These are phyloP conservation scores for Myotis planiceps DNA, from an alignment of 2,797 vertebrate genomes.

Conservation along the genomic window DNA sequence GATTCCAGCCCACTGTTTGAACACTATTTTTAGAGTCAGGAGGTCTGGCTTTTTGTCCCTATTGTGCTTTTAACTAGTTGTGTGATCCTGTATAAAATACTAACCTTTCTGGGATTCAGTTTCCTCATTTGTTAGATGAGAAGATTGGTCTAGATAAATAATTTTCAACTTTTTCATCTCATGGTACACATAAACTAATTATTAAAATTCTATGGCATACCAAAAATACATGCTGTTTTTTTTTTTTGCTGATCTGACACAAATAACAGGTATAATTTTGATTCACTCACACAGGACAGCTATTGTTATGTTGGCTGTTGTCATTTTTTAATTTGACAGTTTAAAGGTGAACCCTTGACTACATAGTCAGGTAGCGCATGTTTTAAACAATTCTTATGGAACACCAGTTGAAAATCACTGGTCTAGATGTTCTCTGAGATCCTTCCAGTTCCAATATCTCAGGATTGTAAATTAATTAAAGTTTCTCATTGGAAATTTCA, in stretches of 20 bases:
- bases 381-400: not conserved
- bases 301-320: not conserved
- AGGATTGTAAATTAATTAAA: conserved; percentile 40
- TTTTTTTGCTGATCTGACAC: not conserved
- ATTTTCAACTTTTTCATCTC: not conserved
- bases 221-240: not conserved
- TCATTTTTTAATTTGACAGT: not conserved
- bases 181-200: not conserved
- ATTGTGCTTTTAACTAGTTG: not conserved
- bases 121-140: not conserved
- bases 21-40: not conserved
- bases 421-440: not conserved
- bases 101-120: not conserved
- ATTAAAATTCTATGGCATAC: not conserved
- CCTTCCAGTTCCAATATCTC: not conserved
- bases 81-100: not conserved
- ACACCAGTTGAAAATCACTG: not conserved
- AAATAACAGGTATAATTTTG: not conserved
- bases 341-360: not conserved
- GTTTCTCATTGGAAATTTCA: conserved; percentile 19
- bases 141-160: not conserved
- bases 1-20: not conserved
- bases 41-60: not conserved
- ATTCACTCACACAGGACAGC: not conserved
- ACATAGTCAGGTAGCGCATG: not conserved